phyloP scores from a whole-genome alignment of 2,888 invertebrate species.

The Bellardia bayeri region DNA sequence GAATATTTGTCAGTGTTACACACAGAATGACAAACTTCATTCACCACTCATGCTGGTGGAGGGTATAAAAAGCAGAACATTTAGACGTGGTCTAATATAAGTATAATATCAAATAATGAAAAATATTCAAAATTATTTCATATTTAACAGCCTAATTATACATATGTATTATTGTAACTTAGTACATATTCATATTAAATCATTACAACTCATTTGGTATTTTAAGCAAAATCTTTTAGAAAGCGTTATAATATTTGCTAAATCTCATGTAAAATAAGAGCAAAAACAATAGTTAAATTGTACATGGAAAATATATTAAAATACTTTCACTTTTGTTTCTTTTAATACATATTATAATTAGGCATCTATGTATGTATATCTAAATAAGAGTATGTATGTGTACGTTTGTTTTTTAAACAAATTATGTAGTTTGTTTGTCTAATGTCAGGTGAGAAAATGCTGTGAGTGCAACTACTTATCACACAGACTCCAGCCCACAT shows the following conservation, averaged over 20 bases:
- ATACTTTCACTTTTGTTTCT: conserved; percentile 58
- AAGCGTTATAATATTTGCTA: conserved; percentile 15
- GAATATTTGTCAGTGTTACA: too few relatives aligned
- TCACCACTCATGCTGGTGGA: too few relatives aligned
- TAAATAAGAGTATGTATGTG: background rate
- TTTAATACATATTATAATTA: conserved; percentile 5
- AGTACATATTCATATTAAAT: background rate
- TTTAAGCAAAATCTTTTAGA: conserved; percentile 23
- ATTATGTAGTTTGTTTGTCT: background rate
- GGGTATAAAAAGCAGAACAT: too few relatives aligned
- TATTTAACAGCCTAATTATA: too few relatives aligned
- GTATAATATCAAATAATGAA: too few relatives aligned
- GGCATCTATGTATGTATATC: conserved; percentile 4
- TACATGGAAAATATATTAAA: conserved; percentile 21
- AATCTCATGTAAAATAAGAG: conserved; percentile 25
- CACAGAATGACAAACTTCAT: too few relatives aligned
- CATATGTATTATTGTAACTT: background rate
- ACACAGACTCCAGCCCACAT: background rate
- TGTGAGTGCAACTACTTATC: background rate
- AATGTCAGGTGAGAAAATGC: conserved; percentile 30
- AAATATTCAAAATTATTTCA: too few relatives aligned
- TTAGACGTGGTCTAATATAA: too few relatives aligned
- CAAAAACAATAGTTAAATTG: conserved; percentile 26
- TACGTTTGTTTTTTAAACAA: background rate
- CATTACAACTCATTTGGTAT: background rate